Evolutionary conservation across 2,797 vertebrate species (phyloP), one percentile per base, ranked within the genome.

Genomic region (Naso thynnoides): DNA sequence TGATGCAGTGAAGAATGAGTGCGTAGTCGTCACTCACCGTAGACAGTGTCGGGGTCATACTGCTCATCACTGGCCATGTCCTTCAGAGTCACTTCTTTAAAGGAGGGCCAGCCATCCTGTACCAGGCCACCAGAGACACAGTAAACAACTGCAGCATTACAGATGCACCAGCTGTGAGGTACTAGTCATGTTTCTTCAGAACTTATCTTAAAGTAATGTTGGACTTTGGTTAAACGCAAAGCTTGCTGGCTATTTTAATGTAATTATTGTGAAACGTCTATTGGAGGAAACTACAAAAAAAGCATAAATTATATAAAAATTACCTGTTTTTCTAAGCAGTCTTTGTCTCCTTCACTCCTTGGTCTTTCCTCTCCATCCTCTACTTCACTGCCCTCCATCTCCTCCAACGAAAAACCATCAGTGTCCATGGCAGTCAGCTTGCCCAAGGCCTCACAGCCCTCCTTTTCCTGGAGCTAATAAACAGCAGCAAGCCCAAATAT

Each of bases 401-500:
- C 96, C 21, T 96, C 95, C 76, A 96, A 93, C 14, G 94, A 95
- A 83, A 96, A 95, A 36, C 95, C 96, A 31, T 97, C 94, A 0
- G 95, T 93, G 41, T 97, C 96, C 57, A 95, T 91, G 0, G 95
- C 93, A 68, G 96, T 95, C 79, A 97, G 91, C 24, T 96, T 96
- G 50, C 96, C 94, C 1, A 95, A 94, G 2, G 92, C 94, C 33
- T 95, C 95, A 6, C 91, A 94, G 24, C 94, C 93, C 0, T 94
- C 91, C 5, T 82, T 85, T 58, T 90, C 93, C 74, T 92, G 89
- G 24, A 94, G 87, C 93, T 94, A 5, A 21, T 8, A 18, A 72
- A 79, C 23, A 79, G 6, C 0, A 58, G 42, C 8, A 26, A 60
- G 24, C 21, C 41, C 41, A 0, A 63, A 14, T 65, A 41, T 0